Evolutionary conservation across 2,797 vertebrate species (phyloP).

Genomic region (Xyrichtys novacula): DNA sequence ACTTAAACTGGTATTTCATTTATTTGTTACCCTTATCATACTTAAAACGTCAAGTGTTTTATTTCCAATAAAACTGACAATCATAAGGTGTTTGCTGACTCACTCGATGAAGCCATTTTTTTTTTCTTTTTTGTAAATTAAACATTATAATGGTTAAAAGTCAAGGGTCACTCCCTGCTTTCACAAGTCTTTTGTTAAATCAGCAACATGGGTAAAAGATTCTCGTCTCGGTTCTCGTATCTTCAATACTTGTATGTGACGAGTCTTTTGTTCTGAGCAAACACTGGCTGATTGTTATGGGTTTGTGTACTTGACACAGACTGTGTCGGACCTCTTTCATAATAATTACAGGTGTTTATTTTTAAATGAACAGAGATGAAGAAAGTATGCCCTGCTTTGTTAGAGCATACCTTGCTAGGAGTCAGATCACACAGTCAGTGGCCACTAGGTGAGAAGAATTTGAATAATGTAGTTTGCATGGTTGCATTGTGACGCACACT

Average conservation of each 20-base stretch:
- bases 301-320: conserved; percentile 21
- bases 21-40: conserved; percentile 29
- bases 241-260: conserved; percentile 5
- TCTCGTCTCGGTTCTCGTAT: conserved; percentile 35
- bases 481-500: conserved; percentile 37
- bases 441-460: conserved; percentile 43
- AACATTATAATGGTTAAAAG: conserved; percentile 31
- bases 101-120: conserved; percentile 1
- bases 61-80: conserved; percentile 9
- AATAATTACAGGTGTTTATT: not conserved
- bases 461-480: conserved; percentile 40
- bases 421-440: conserved; percentile 8
- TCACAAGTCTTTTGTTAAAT: not conserved
- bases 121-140: conserved; percentile 49
- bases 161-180: not conserved
- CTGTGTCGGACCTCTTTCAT: conserved; percentile 5
- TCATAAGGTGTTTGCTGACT: conserved; percentile 10
- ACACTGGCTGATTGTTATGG: not conserved
- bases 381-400: conserved; percentile 4
- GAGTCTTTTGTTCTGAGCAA: not conserved
- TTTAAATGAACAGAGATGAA: conserved; percentile 4
- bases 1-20: conserved; percentile 13
- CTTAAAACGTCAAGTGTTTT: conserved; percentile 25
- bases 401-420: conserved; percentile 9
- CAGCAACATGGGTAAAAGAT: not conserved